Conservation (phyloP, 2,113 vertebrate genomes). For the Pygoscelis antarcticus region DNA sequence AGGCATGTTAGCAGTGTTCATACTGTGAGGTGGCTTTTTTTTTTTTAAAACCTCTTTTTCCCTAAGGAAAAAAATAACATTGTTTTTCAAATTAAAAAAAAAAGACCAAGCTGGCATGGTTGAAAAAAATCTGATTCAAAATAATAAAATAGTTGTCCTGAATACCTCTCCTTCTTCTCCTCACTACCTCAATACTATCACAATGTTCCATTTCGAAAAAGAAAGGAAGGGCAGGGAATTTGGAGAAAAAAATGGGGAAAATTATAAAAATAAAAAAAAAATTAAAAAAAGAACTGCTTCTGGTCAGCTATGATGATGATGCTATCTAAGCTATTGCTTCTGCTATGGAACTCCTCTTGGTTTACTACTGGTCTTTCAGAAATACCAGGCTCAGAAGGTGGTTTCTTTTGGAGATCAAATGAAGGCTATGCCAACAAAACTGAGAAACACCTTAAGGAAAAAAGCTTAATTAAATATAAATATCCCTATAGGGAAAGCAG, state of each 20-base stretch:
- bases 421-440: background rate
- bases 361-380: background rate
- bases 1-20: background rate
- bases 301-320: background rate
- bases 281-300: background rate
- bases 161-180: background rate
- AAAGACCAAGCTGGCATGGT: background rate
- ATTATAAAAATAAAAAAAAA: background rate
- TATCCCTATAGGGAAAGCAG: background rate
- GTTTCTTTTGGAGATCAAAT: background rate
- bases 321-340: background rate
- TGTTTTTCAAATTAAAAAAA: background rate
- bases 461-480: background rate
- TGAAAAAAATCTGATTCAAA: background rate
- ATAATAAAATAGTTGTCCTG: background rate
- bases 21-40: background rate
- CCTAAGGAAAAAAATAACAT: background rate
- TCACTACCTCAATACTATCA: background rate
- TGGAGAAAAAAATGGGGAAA: background rate
- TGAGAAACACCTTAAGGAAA: background rate
- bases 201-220: background rate
- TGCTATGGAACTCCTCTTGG: background rate
- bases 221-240: background rate
- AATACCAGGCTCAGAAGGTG: background rate
- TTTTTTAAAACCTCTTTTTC: background rate